A percentile compares a stretch with the other conserved stretches of the same genome.
phyloP scores from a whole-genome alignment of 1,140 invertebrate genomes.

The Tachypleus tridentatus region DNA sequence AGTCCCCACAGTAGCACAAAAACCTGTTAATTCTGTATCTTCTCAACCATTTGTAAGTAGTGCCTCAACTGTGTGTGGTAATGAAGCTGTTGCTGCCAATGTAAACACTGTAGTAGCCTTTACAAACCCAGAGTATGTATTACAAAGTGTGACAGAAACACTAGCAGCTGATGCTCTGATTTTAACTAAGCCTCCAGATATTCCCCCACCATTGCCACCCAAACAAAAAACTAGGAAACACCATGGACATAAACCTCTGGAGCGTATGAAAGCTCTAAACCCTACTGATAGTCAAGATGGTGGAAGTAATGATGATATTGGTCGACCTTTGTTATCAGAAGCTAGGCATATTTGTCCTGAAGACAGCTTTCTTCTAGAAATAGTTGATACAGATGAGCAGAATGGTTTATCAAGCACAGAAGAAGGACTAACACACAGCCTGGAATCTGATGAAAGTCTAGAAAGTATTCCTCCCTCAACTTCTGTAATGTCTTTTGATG shows the following conservation, averaged over 20 bases:
- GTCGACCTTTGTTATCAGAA: constrained; percentile 23
- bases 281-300: constrained; percentile 21
- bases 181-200: constrained; percentile 20
- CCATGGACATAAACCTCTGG: constrained; percentile 32
- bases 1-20: background rate
- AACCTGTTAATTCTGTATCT: background rate
- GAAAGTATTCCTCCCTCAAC: background rate
- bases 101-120: constrained; percentile 9
- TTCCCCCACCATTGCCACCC: constrained; percentile 36
- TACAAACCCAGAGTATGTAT: constrained; percentile 21
- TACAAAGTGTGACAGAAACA: constrained; percentile 10
- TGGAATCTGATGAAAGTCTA: constrained; percentile 9
- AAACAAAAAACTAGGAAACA: constrained; percentile 26
- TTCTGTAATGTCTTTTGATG: too few species aligned
- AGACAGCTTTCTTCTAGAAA: constrained; percentile 61
- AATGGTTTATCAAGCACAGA: constrained; percentile 8
- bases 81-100: background rate
- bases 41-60: background rate
- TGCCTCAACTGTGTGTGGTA: background rate
- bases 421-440: constrained; percentile 9
- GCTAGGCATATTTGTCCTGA: constrained; percentile 38
- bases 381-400: constrained; percentile 58
- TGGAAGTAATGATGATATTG: constrained; percentile 22
- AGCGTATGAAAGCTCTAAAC: constrained; percentile 31
- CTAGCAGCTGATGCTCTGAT: background rate